Percentiles rank a stretch among this genome's conserved stretches.
Evolutionary conservation across 2,797 vertebrate species (phyloP).

Genomic region (Molossus molossus): DNA sequence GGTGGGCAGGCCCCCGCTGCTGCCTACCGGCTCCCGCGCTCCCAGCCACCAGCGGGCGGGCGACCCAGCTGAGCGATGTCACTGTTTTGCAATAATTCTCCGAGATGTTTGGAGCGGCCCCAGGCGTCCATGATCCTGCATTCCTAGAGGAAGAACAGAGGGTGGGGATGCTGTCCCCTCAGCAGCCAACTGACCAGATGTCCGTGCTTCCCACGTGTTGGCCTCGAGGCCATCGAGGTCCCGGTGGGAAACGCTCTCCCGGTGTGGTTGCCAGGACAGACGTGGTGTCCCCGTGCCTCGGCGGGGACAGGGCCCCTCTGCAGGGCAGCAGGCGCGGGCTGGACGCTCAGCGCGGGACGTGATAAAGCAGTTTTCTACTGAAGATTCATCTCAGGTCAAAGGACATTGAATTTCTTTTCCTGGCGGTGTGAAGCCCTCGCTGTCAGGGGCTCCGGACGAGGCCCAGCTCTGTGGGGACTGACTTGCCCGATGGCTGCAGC

Average conservation of each 20-base stretch:
- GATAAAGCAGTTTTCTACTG: conserved; percentile 33
- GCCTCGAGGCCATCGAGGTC: conserved; percentile 30
- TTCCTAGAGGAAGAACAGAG: conserved; percentile 35
- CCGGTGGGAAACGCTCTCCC: not conserved
- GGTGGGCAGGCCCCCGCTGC: accelerated
- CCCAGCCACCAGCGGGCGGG: accelerated
- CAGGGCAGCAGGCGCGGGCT: not conserved
- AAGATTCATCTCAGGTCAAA: conserved; percentile 60
- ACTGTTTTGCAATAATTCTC: not conserved
- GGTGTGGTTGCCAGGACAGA: not conserved
- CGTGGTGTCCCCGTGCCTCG: not conserved
- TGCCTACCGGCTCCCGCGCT: not conserved
- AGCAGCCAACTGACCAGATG: conserved; percentile 69
- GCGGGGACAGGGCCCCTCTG: not conserved
- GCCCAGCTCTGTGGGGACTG: accelerated
- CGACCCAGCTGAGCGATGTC: accelerated
- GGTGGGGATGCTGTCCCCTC: not conserved
- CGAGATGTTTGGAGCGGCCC: not conserved
- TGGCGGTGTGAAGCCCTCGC: not conserved
- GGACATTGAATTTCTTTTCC: conserved; percentile 61
- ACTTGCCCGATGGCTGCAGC: not conserved
- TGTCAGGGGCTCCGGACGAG: not conserved
- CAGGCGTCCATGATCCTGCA: not conserved
- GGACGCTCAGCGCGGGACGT: not conserved
- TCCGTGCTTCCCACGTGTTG: conserved; percentile 42